Evolutionary conservation across 2,113 vertebrate species (phyloP).

Genomic region (Gulo gulo): DNA sequence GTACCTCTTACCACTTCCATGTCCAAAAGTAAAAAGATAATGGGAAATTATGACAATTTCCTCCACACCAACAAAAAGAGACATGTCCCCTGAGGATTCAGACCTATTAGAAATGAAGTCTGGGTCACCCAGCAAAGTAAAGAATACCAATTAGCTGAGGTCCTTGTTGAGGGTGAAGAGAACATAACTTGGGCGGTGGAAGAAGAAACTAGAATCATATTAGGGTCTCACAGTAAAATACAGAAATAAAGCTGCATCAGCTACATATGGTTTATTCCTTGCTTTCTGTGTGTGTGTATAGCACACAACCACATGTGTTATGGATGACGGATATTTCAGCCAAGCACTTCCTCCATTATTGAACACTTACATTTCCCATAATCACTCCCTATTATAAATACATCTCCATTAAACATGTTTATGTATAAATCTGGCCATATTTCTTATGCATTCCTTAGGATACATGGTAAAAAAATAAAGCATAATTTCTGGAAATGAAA

Average conservation of each 20-base stretch:
- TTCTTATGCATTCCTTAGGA: background rate
- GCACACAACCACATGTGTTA: background rate
- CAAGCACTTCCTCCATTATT: background rate
- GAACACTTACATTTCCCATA: background rate
- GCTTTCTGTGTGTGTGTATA: background rate
- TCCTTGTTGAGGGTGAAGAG: background rate
- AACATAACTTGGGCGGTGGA: background rate
- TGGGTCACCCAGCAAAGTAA: background rate
- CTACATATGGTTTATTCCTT: background rate
- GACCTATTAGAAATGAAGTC: background rate
- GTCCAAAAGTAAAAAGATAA: background rate
- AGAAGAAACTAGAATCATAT: background rate
- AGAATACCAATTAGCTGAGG: background rate
- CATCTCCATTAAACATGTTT: background rate
- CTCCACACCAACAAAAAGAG: background rate
- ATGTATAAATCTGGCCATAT: background rate
- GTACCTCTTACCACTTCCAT: background rate
- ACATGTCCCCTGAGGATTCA: background rate
- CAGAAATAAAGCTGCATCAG: background rate
- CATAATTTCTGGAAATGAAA: background rate
- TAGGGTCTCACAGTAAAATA: background rate
- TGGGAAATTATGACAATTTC: background rate
- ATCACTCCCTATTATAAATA: background rate
- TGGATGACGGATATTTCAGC: background rate
- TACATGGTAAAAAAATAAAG: background rate